A percentile compares a stretch with the other conserved stretches of the same genome.
These are phyloP conservation scores for Remorina albescens DNA, from an alignment of 2,797 vertebrate species.

Conservation along the genomic window DNA sequence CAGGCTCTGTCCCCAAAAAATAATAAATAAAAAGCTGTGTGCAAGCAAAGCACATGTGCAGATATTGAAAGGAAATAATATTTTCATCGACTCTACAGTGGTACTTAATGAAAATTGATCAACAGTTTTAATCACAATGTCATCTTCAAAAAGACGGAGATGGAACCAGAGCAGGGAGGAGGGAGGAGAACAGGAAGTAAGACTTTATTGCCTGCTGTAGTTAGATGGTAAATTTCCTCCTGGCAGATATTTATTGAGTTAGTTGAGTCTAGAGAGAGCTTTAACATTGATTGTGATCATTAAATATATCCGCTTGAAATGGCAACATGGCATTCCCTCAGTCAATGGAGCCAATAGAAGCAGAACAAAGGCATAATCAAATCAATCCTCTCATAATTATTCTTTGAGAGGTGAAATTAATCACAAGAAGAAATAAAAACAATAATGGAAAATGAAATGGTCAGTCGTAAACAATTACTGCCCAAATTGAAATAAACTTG, in stretches of 20 bases:
- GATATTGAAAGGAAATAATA: constrained; percentile 77
- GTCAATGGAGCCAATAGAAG: constrained; percentile 81
- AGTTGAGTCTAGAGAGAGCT: constrained; percentile 86
- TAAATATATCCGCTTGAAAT: constrained; percentile 88
- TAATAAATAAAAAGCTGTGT: constrained; percentile 27
- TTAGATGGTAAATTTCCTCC: constrained; percentile 87
- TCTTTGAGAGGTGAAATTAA: constrained; percentile 85
- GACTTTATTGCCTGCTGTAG: constrained; percentile 85
- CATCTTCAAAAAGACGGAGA: constrained; percentile 75
- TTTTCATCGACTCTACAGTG: constrained; percentile 81
- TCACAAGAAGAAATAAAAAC: constrained; percentile 83
- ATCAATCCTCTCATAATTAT: constrained; percentile 87
- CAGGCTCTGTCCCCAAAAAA: constrained; percentile 6
- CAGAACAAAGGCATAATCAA: constrained; percentile 83
- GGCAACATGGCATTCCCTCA: constrained; percentile 84
- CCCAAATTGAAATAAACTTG: constrained; percentile 78
- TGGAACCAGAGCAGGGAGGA: constrained; percentile 41
- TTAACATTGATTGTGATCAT: constrained; percentile 89
- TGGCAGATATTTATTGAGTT: constrained; percentile 88
- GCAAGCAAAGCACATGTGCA: constrained; percentile 61
- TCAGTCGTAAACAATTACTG: constrained; percentile 80
- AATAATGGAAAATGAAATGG: constrained; percentile 84
- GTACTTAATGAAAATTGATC: constrained; percentile 88
- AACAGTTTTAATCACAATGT: constrained; percentile 85
- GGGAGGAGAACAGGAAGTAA: constrained; percentile 58